Evolutionary conservation across 2,888 invertebrate species (phyloP).

Genomic region (Dicyrtomina minuta): DNA sequence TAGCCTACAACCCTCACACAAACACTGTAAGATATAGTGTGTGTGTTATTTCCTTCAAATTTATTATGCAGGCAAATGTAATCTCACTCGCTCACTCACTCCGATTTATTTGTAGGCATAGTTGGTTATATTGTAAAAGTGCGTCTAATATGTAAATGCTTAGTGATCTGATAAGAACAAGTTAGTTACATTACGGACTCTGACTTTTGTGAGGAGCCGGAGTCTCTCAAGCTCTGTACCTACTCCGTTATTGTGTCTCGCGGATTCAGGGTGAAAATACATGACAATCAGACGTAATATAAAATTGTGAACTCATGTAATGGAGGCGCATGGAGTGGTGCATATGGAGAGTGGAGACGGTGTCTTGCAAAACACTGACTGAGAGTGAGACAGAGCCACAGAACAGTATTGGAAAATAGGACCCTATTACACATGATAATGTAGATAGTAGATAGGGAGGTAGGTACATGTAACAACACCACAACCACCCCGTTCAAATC

Average conservation of each 20-base stretch:
- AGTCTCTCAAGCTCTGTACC: too few species aligned
- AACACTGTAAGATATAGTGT: too few species aligned
- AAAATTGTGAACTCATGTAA: too few species aligned
- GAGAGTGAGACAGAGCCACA: background rate
- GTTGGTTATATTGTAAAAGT: background rate
- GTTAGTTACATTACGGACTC: constrained; percentile 1
- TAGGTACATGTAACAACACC: too few species aligned
- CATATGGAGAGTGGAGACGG: background rate
- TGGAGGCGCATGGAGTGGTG: too few species aligned
- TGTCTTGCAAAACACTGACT: background rate
- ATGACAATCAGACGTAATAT: too few species aligned
- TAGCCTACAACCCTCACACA: too few species aligned
- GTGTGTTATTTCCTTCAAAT: too few species aligned
- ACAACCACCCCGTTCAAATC: constrained; percentile 26
- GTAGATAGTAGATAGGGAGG: too few species aligned
- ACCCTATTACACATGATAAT: constrained; percentile 21
- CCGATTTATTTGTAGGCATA: background rate
- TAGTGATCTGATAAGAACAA: background rate
- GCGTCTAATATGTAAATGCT: background rate
- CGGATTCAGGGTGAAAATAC: too few species aligned
- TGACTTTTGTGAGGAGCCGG: constrained; percentile 4
- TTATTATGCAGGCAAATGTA: background rate
- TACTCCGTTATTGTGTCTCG: background rate
- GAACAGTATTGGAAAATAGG: constrained; percentile 7
- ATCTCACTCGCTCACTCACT: background rate